These are phyloP conservation scores for Aselliscus stoliczkanus DNA, from an alignment of 2,797 vertebrate species.

Conservation along the genomic window DNA sequence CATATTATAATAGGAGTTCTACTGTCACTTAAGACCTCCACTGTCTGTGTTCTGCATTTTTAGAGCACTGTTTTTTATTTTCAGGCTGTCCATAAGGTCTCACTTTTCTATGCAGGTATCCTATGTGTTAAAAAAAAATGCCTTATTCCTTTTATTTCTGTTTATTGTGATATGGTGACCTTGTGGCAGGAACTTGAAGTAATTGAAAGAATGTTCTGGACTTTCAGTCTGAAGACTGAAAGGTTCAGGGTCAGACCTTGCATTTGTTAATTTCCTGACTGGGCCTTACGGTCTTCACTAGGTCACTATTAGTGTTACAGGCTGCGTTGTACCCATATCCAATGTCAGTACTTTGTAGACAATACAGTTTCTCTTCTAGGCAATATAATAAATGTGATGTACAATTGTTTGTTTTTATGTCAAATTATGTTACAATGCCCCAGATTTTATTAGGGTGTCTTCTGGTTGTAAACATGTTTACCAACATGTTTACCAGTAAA, in stretches of 20 bases:
- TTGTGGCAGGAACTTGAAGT: background rate
- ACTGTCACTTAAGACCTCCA: background rate
- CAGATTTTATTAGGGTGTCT: background rate
- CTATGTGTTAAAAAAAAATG: background rate
- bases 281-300: background rate
- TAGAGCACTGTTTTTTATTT: background rate
- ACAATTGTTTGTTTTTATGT: background rate
- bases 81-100: background rate
- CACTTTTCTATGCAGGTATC: background rate
- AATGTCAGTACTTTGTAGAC: background rate
- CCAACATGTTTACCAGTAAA: background rate
- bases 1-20: constrained; percentile 26
- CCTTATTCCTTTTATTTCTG: background rate
- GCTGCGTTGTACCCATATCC: background rate
- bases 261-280: background rate
- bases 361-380: background rate
- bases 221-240: background rate
- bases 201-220: background rate
- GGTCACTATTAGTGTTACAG: background rate
- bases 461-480: background rate
- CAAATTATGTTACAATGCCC: background rate
- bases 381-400: background rate
- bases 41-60: background rate
- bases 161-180: background rate
- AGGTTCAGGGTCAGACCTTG: background rate